Evolutionary conservation across 1,140 invertebrate species (phyloP).

Genomic region (Geopemphigus sp.): DNA sequence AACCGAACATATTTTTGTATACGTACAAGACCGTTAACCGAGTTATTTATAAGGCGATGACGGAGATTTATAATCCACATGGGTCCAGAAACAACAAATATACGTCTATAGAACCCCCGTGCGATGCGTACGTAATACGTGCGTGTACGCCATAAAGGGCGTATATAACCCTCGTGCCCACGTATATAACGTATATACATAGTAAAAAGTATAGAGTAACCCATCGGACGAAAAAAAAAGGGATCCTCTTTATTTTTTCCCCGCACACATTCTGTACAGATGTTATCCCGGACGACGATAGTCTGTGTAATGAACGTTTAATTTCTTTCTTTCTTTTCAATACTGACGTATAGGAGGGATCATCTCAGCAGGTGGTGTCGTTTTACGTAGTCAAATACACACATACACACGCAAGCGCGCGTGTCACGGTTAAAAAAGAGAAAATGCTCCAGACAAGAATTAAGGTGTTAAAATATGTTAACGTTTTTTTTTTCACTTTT

Average conservation of each 20-base stretch:
- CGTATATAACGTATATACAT: not conserved
- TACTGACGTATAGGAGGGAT: not conserved
- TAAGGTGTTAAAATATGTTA: not conserved
- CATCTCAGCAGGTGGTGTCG: slow-evolving; percentile 32
- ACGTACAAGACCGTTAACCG: not conserved
- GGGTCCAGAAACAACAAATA: slow-evolving; percentile 8
- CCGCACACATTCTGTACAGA: slow-evolving; percentile 8
- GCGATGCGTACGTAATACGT: not conserved
- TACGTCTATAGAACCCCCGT: not conserved
- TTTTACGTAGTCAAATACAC: not conserved
- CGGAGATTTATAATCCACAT: slow-evolving; percentile 25
- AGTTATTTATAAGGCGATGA: slow-evolving; percentile 40
- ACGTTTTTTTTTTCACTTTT: not conserved
- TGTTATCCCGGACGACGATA: slow-evolving; percentile 1
- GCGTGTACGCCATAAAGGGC: too few species aligned
- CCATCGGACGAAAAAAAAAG: slow-evolving; percentile 14
- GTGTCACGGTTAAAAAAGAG: not conserved
- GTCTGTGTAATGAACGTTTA: slow-evolving; percentile 15
- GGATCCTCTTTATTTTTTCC: not conserved
- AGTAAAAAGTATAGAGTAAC: slow-evolving; percentile 1
- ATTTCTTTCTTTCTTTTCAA: slow-evolving; percentile 19
- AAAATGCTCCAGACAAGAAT: not conserved
- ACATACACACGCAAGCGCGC: not conserved
- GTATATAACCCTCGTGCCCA: not conserved
- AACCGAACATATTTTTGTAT: slow-evolving; percentile 1